These are phyloP conservation scores for Sinocyclocheilus maitianheensis DNA, from an alignment of 2,113 vertebrate species.

Conservation along the genomic window DNA sequence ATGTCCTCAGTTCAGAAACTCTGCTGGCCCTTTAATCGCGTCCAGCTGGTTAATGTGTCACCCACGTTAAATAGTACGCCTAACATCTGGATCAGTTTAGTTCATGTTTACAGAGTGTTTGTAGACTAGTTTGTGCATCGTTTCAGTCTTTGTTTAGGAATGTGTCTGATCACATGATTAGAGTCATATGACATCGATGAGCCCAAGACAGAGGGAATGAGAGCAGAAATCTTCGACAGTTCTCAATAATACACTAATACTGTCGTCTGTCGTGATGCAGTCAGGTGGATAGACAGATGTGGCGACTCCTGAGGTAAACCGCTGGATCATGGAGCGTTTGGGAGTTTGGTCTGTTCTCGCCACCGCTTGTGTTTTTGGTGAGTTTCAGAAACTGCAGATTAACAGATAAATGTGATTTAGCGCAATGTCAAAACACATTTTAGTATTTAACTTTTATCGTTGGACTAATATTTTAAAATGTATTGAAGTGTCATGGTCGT, in stretches of 20 bases:
- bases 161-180: constrained; percentile 72
- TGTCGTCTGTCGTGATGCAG: constrained; percentile 44
- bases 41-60: background rate
- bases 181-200: constrained; percentile 75
- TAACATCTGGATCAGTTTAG: background rate
- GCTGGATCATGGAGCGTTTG: constrained; percentile 67
- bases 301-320: constrained; percentile 50
- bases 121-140: background rate
- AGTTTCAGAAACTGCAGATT: constrained; percentile 35
- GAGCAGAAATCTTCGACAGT: constrained; percentile 44
- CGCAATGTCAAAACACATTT: background rate
- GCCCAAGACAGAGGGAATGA: constrained; percentile 15
- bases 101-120: background rate
- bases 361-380: constrained; percentile 69
- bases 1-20: background rate
- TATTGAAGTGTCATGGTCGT: background rate
- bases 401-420: background rate
- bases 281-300: constrained; percentile 58
- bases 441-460: background rate
- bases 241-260: constrained; percentile 2
- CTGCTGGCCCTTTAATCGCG: background rate
- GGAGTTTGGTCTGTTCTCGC: constrained; percentile 57
- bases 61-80: background rate
- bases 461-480: background rate
- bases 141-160: constrained; percentile 8